Base-by-base conservation (phyloP, 2,113 vertebrate species). In the Xyrauchen texanus region DNA sequence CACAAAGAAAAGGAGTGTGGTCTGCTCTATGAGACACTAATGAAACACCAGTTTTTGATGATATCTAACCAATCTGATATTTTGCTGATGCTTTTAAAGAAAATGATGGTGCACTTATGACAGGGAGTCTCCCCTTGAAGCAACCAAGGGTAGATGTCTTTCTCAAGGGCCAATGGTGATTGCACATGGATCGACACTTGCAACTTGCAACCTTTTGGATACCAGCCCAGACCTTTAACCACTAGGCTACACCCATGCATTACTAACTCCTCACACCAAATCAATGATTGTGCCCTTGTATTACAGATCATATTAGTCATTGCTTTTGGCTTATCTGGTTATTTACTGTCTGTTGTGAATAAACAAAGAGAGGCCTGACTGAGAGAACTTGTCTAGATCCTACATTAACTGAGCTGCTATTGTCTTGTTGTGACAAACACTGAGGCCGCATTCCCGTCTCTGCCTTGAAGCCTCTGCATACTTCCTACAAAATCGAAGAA, bases 401-500 rank as follows among this genome's bases (percentile, higher is more conserved):
- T 72, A 34, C 21, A 34, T 3, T 34, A 42, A 34, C 77, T 79
- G 77, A 72, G 60, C 61, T 21, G 72, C 63, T 67, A 52, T 77
- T 77, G 80, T 82, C 67, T 76, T n/a, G 12, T 8, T 60, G 61
- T 72, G 67, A 67, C 16, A 13, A 51, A 69, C 15, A 10, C 46
- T 58, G 10, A 71, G 15, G 7, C 21, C 12, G 44, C 60, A 34
- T 49, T 58, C 66, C 12, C 52, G 44, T 62, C 44, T 67, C 62
- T 67, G 45, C 11, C 46, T 45, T 64, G 3, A 34, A 34, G 21
- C 21, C 21, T 34, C 21, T 34, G 21, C 21, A 34, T 34, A 34
- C 21, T 34, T 34, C 21, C 21, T 34, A 34, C 21, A 34, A 34
- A 34, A 34, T 34, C 3, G 21, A 34, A 34, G 21, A 34, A 34